Evolutionary conservation across 1,140 invertebrate species (phyloP), one percentile per base, ranked within the genome.

Genomic region (Druon quercuslanigerum): DNA sequence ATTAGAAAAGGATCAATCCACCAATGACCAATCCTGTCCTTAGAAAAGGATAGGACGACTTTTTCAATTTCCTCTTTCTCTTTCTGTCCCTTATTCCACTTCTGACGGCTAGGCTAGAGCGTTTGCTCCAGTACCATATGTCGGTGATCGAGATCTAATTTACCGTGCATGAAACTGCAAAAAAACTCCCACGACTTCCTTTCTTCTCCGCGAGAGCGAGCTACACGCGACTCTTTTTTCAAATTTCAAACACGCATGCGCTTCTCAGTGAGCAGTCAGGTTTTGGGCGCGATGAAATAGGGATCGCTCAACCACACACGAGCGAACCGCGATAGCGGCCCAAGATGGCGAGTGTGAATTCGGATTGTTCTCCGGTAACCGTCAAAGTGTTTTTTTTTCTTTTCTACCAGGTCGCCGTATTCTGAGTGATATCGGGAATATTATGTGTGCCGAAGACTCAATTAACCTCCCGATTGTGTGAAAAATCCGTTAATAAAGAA

Each of bases 281-380:
- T 56, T 56, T n/a, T 17, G 54, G 54, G 54, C 54, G 54, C 54
- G 20, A 56, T 56, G 54, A 12, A 13, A 56, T 19, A 56, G 17
- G 20, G 54, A 9, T 19, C 20, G 11, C 19, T 20, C 1, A 56
- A 56, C 54, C 54, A 56, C 54, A 56, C 20, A 56, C 54, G 54
- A 56, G 54, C 17, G 8, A 56, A 20, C 54, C 54, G 54, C 17
- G 54, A 19, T 40, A 79, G 76, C 81, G 78, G 83, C 78, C 83
- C 86, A 90, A 90, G 85, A 90, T 90, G 89, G 89, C 89, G 89
- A 86, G 86, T 79, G 79, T 83, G 60, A 25, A 40, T 66, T 20
- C 14, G 12, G 57, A 25, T 33, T 33, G 57, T 25, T 25, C 19
- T 60, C 57, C 20, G 57, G 20, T 33, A 60, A 60, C 57, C 19